phyloP scores from a whole-genome alignment of 2,888 invertebrate species.

The Cantharis rustica region DNA sequence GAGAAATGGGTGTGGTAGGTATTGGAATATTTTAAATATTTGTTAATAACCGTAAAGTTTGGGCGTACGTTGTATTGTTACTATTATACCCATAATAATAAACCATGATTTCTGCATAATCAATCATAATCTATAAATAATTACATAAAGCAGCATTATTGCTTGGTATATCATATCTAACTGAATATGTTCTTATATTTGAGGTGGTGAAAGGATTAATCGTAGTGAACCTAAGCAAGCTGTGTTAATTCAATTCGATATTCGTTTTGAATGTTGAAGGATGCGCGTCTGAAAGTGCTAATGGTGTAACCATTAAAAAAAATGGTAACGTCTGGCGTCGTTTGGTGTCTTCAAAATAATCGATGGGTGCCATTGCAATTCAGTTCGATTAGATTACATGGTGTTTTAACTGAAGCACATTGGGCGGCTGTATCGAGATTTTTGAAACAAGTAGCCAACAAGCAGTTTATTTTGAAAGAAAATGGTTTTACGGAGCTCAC shows the following conservation, averaged over 20 bases:
- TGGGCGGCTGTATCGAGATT: constrained; percentile 69
- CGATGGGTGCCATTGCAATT: constrained; percentile 70
- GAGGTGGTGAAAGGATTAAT: constrained; percentile 5
- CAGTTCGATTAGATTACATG: constrained; percentile 69
- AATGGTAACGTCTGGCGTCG: constrained; percentile 66
- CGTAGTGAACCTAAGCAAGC: not conserved
- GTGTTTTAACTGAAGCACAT: constrained; percentile 68
- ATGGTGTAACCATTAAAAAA: constrained; percentile 10
- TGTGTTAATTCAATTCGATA: not conserved
- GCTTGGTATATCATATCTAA: not conserved
- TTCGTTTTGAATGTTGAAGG: not conserved
- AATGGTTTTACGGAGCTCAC: constrained; percentile 54
- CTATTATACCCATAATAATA: not conserved
- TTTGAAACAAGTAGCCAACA: constrained; percentile 67
- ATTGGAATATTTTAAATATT: not conserved
- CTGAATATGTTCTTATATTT: not conserved
- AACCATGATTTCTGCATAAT: not conserved
- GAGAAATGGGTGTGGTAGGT: not conserved
- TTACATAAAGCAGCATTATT: not conserved
- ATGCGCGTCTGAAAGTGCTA: not conserved
- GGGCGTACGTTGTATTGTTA: not conserved
- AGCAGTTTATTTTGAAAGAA: constrained; percentile 64
- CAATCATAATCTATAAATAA: not conserved
- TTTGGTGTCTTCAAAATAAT: constrained; percentile 72
- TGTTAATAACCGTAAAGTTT: not conserved